Conservation (phyloP, 2,797 vertebrate genomes). For the Loriculus beryllinus region DNA sequence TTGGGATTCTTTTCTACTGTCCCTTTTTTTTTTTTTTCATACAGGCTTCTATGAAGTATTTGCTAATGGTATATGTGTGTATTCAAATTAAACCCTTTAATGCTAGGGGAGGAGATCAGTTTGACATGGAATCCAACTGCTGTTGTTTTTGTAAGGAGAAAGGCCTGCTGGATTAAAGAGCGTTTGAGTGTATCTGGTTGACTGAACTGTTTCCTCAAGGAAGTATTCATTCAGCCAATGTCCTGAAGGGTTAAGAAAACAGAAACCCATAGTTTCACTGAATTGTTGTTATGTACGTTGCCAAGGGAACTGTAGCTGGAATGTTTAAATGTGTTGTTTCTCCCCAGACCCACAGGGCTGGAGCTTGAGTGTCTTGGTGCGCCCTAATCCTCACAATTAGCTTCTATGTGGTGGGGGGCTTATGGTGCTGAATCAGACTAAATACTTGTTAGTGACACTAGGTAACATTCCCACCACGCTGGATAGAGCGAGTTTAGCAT, state of each 20-base stretch:
- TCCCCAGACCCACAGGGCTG: constrained; percentile 63
- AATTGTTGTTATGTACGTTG: constrained; percentile 80
- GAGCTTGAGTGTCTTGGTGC: constrained; percentile 69
- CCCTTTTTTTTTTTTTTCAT: constrained; percentile 20
- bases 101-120: constrained; percentile 16
- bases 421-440: constrained; percentile 32
- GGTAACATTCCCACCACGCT: constrained; percentile 25
- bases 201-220: constrained; percentile 75
- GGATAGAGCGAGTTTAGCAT: background rate
- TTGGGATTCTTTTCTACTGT: background rate
- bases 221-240: constrained; percentile 75
- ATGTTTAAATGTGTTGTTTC: constrained; percentile 81
- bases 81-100: constrained; percentile 12
- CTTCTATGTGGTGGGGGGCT: constrained; percentile 46
- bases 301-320: constrained; percentile 79
- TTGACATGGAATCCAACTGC: constrained; percentile 44
- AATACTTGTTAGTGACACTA: constrained; percentile 38
- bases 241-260: constrained; percentile 83
- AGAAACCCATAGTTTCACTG: constrained; percentile 71
- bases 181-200: constrained; percentile 54
- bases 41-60: background rate
- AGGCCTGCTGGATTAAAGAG: constrained; percentile 39
- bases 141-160: constrained; percentile 38
- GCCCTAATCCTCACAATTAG: constrained; percentile 70
- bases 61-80: background rate